Evolutionary conservation across 2,797 vertebrate genomes (phyloP), one percentile per base, ranked within the genome.

Genomic region (Bovichtus variegatus): DNA sequence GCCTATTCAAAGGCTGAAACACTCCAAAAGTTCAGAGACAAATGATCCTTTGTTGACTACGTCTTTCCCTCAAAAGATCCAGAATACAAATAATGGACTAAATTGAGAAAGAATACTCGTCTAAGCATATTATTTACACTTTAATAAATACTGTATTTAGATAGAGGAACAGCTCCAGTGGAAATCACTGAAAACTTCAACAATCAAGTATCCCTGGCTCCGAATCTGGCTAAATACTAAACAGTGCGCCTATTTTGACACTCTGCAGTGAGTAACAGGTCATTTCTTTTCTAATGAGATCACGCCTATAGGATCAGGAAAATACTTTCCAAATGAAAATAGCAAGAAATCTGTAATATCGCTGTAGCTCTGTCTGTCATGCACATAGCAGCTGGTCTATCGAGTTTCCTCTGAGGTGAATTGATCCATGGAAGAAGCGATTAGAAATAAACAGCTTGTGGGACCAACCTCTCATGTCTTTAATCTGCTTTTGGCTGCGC

Each of bases 381-480:
- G 94, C 89, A 91, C 94, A 60, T 34, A 40, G 81, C 27, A 23
- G 73, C 81, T 41, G 62, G 54, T 85, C 74, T 89, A 94, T 94
- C 72, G 80, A 73, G 78, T 76, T 83, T 83, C 80, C 80, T 76
- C 69, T 46, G 71, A 66, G 81, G 46, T 82, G 75, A 89, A 93
- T 92, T 87, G 87, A 92, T 93, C 77, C 71, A 36, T 36, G 72
- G 71, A 66, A 79, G 74, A 76, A 87, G 70, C 34, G 74, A 91
- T 92, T 82, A 92, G 80, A 85, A 87, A 84, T 85, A 91, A 93
- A 90, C 86, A 81, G 77, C 82, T 80, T 65, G 83, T 76, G 69
- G 76, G 75, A 80, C 50, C 71, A 51, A 76, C 41, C 76, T 72
- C 80, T 91, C 84, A 83, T 73, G 87, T 78, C 74, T 87, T 85